A percentile compares a stretch with the other conserved stretches of the same genome.
Conservation (phyloP, 2,113 vertebrate genomes). For the Grammomys dolichurus region DNA sequence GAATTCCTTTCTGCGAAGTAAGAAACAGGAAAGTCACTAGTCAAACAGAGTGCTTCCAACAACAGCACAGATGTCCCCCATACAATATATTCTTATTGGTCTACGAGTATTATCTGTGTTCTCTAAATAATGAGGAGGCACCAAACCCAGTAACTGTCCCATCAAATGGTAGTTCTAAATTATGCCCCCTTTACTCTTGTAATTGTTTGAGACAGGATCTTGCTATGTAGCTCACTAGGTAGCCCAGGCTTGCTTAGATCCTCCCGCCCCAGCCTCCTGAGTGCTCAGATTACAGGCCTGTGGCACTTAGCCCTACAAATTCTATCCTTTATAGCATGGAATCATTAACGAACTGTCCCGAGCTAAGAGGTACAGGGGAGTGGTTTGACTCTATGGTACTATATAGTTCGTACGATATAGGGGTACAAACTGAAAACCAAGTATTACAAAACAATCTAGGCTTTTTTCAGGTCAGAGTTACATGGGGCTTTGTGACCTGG, state of each 20-base stretch:
- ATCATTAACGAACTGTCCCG: not conserved
- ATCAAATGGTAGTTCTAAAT: not conserved
- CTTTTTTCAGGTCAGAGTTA: not conserved
- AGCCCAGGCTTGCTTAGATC: not conserved
- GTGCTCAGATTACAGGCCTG: not conserved
- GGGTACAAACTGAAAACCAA: not conserved
- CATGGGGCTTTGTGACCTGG: not conserved
- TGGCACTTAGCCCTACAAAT: not conserved
- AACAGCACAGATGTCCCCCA: not conserved
- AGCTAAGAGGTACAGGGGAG: not conserved
- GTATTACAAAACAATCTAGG: not conserved
- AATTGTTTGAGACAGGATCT: not conserved
- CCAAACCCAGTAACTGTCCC: not conserved
- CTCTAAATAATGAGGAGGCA: conserved; percentile 43
- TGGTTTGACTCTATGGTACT: not conserved
- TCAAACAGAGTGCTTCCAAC: not conserved
- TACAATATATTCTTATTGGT: not conserved
- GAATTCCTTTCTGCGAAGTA: conserved; percentile 90
- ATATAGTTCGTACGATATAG: not conserved
- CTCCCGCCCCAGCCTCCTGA: not conserved
- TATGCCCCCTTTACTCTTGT: not conserved
- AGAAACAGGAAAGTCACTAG: not conserved
- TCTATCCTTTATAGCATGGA: not conserved
- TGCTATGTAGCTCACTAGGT: not conserved
- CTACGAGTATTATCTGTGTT: not conserved